Base-by-base conservation (phyloP, 2,888 invertebrate species). In the Pseudanteris insignis region DNA sequence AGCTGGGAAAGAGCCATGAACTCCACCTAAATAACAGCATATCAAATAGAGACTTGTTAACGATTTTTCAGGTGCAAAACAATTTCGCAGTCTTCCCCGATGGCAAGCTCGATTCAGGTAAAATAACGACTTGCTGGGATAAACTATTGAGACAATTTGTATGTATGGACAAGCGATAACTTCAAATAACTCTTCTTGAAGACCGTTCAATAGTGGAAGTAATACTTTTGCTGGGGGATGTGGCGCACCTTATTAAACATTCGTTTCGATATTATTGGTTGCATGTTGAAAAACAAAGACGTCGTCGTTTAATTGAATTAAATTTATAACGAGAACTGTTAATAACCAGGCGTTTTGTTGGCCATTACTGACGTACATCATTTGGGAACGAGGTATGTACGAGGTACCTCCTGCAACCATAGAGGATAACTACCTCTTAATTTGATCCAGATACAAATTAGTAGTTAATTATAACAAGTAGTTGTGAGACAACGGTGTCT, bases 91-190 rank as follows among this genome's bases (percentile, higher is more conserved):
- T 76, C 74, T 76, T 73, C 74, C 74, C 75, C 67, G 77, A 78
- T 73, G 70, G 72, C 77, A 78, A 77, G 70, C 70, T 75, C 70
- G 77, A 78, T 75, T 75, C 77, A 78, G 78, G 77, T 78, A 78
- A 77, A 75, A 73, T 67, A 33, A 38, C 14, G 38, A 53, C 25
- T 51, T 36, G 14, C 28, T 21, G 32, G 43, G 24, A 51, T 34
- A 46, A 59, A 58, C 63, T 58, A 58, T 48, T 53, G 57, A 54
- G 58, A 48, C 26, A 24, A 7, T 40, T 58, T 7, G 18, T 15
- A 28, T 32, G 9, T 26, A 21, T 2, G 26, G 18, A 29, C 29
- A 33, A 34, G 12, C 9, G 13, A n/a, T 30, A 44, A 26, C 46
- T 43, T 26, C 33, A 46, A 38, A 51, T 58, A 37, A 38, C 32